A percentile compares a stretch with the other conserved stretches of the same genome.
Conservation (phyloP, 2,113 vertebrate genomes). For the Aleadryas rufinucha region DNA sequence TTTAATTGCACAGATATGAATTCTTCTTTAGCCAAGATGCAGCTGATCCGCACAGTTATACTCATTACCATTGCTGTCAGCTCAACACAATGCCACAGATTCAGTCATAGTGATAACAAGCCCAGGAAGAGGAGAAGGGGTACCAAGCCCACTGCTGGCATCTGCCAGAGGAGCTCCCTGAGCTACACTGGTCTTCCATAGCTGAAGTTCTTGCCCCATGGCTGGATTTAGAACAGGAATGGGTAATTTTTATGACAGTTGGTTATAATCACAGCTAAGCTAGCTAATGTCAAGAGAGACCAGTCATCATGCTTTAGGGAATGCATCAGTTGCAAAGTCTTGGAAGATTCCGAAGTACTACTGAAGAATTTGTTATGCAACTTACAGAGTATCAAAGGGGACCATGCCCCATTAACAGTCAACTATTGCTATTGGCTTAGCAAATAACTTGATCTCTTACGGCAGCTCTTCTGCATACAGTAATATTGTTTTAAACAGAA, state of each 20-base stretch:
- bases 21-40: background rate
- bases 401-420: background rate
- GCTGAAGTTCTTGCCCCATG: background rate
- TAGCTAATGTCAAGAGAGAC: background rate
- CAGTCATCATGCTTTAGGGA: background rate
- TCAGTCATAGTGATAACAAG: accelerated
- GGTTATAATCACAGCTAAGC: background rate
- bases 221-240: background rate
- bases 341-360: background rate
- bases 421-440: background rate
- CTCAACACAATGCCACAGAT: background rate
- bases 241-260: background rate
- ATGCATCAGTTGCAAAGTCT: background rate
- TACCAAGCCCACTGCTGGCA: background rate
- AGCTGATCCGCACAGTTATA: background rate
- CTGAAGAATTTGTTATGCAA: background rate
- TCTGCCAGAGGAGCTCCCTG: background rate
- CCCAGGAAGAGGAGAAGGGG: background rate
- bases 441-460: background rate
- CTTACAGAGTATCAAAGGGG: background rate
- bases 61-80: background rate
- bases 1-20: background rate
- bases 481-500: background rate
- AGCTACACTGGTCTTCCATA: background rate
- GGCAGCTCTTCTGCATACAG: background rate